phyloP scores from a whole-genome alignment of 2,113 vertebrate species.

The Poeciliopsis prolifica region DNA sequence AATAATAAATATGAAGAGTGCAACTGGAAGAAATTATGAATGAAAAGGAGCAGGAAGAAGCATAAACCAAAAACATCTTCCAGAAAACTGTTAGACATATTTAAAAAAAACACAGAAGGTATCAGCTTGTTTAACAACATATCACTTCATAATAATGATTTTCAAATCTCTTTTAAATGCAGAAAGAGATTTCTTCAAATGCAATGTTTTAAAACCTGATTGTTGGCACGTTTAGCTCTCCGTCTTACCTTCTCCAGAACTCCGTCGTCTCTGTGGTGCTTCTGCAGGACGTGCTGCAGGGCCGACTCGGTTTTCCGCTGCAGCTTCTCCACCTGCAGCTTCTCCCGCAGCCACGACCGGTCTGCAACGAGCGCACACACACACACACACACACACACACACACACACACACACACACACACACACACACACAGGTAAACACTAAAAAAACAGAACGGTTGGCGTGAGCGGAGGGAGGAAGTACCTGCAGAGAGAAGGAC shows the following conservation, averaged over 20 bases:
- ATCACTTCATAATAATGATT: no score
- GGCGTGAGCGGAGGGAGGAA: background rate
- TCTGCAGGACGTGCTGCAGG: slow-evolving; percentile 91
- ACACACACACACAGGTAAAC: background rate
- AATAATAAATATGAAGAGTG: no score
- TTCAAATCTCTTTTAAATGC: no score
- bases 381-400: background rate
- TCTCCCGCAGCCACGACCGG: slow-evolving; percentile 94
- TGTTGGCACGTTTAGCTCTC: background rate
- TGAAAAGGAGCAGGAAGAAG: no score
- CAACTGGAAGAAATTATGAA: no score
- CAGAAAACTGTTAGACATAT: no score
- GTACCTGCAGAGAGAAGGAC: slow-evolving; percentile 92
- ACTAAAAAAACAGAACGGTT: background rate
- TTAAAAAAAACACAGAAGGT: no score
- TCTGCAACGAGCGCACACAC: slow-evolving; percentile 72
- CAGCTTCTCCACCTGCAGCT: slow-evolving; percentile 92
- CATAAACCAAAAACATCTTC: no score
- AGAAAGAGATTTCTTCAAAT: no score
- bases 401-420: background rate
- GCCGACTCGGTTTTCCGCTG: slow-evolving; percentile 92
- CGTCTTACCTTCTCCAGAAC: slow-evolving; percentile 83
- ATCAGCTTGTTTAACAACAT: no score
- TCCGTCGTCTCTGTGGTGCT: slow-evolving; percentile 91
- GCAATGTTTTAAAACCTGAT: background rate